Conservation (phyloP, 2,888 invertebrate genomes). For the Agrypnus murinus region DNA sequence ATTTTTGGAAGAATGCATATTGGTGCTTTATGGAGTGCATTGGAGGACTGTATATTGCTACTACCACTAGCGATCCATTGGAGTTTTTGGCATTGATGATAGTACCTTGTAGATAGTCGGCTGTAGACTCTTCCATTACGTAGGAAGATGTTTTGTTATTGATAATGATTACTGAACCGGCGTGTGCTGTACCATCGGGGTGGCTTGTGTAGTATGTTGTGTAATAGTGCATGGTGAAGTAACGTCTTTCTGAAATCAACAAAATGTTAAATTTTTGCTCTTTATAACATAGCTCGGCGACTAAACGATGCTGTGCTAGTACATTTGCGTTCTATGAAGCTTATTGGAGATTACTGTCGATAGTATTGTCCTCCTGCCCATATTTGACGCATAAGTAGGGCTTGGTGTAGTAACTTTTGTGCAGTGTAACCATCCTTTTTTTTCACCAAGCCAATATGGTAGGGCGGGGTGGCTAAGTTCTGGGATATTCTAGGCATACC, state of each 20-base stretch:
- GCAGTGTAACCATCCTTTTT: too few species aligned
- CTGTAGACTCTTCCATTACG: not conserved
- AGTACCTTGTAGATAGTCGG: slow-evolving; percentile 1
- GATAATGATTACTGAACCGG: not conserved
- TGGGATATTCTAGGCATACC: too few species aligned
- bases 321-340: not conserved
- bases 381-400: not conserved
- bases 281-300: not conserved
- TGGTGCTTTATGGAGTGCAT: not conserved
- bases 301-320: not conserved
- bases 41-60: not conserved
- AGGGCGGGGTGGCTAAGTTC: too few species aligned
- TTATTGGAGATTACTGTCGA: not conserved
- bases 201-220: not conserved
- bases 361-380: not conserved
- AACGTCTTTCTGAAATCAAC: not conserved
- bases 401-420: not conserved
- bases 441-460: too few species aligned
- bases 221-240: not conserved
- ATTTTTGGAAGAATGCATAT: too few species aligned
- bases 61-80: not conserved
- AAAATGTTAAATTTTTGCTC: not conserved
- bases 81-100: not conserved
- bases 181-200: not conserved
- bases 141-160: not conserved